A percentile compares a stretch with the other conserved stretches of the same genome.
Evolutionary conservation across 2,113 vertebrate species (phyloP).

Genomic region (Ictidomys tridecemlineatus): DNA sequence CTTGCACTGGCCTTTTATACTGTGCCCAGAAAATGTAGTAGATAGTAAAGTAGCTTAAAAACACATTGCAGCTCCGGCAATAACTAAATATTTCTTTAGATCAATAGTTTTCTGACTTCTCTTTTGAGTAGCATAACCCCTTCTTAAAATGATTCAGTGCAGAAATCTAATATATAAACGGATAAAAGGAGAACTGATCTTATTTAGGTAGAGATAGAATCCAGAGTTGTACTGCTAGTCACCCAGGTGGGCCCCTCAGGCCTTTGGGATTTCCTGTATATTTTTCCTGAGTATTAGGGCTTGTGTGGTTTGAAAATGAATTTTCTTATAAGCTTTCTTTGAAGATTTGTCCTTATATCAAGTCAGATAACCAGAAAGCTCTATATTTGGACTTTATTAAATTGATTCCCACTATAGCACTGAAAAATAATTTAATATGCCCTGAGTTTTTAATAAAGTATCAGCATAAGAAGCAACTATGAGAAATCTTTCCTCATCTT

Average conservation of each 20-base stretch:
- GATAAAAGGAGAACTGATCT: background rate
- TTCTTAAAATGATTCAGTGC: background rate
- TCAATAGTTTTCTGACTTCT: background rate
- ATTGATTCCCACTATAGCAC: background rate
- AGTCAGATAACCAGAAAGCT: background rate
- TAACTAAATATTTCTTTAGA: conserved; percentile 9
- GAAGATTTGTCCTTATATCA: background rate
- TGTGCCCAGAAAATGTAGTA: background rate
- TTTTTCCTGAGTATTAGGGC: background rate
- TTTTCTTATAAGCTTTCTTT: background rate
- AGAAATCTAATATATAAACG: background rate
- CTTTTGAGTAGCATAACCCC: background rate
- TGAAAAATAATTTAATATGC: background rate
- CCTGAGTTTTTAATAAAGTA: background rate
- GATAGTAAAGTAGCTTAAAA: background rate
- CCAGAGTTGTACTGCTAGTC: background rate
- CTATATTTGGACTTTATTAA: background rate
- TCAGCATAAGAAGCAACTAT: background rate
- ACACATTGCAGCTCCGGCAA: background rate
- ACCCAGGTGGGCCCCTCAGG: background rate
- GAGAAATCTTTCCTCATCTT: background rate
- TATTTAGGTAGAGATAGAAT: background rate
- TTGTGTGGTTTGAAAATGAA: background rate
- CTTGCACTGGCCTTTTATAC: background rate
- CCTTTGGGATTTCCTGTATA: background rate